A percentile compares a stretch with the other conserved stretches of the same genome.
These are phyloP conservation scores for Saxidomus purpurata DNA, from an alignment of 1,140 invertebrate genomes.

Conservation along the genomic window DNA sequence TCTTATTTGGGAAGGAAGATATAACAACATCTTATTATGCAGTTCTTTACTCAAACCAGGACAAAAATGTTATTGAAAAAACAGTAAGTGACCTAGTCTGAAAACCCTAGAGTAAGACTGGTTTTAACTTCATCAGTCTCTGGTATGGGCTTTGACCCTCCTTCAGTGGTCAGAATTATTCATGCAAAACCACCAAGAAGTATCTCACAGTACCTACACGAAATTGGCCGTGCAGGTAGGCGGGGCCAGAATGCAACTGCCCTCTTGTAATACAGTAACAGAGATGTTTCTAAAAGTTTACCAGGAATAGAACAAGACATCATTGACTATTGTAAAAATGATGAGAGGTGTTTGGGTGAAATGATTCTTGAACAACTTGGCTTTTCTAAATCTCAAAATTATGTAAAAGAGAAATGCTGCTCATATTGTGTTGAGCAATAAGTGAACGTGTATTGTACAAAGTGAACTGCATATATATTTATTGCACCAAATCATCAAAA, in stretches of 20 bases:
- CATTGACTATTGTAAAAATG: constrained; percentile 41
- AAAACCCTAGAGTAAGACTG: constrained; percentile 1
- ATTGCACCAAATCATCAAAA: too few species aligned
- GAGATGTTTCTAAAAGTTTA: constrained; percentile 33
- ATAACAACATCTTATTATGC: constrained; percentile 31
- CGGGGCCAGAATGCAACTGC: not conserved
- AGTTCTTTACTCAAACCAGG: constrained; percentile 33
- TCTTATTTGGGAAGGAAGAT: constrained; percentile 9
- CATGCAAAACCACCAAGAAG: constrained; percentile 53
- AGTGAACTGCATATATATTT: too few species aligned
- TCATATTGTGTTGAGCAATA: too few species aligned
- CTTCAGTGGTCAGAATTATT: constrained; percentile 3
- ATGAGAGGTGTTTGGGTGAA: constrained; percentile 6
- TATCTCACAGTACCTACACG: constrained; percentile 61
- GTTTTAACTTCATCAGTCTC: constrained; percentile 24
- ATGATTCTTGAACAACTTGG: constrained; percentile 9
- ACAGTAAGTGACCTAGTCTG: constrained; percentile 8
- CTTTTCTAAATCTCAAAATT: constrained; percentile 13
- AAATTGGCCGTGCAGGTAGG: constrained; percentile 51
- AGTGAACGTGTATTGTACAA: too few species aligned
- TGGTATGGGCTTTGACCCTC: constrained; percentile 56
- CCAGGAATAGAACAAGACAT: constrained; percentile 44
- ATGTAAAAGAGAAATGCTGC: constrained; percentile 24
- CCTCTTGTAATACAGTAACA: constrained; percentile 19
- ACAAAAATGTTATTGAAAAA: constrained; percentile 14